A percentile compares a stretch with the other conserved stretches of the same genome.
Conservation (phyloP, 2,888 invertebrate genomes). For the Scaptomyza flava region DNA sequence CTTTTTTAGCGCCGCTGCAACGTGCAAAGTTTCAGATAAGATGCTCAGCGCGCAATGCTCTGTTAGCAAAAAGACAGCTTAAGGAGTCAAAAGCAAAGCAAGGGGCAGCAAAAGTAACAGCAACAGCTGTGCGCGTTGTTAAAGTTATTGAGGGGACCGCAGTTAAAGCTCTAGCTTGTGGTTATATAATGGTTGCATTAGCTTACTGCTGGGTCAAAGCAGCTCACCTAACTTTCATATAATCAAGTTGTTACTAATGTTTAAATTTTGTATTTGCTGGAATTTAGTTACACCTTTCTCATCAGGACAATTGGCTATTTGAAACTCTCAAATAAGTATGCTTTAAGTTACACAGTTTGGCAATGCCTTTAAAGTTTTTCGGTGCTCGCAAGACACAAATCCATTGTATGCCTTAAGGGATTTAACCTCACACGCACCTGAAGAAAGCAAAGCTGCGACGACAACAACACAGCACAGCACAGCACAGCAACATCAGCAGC, state of each 20-base stretch:
- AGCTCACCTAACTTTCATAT: background rate
- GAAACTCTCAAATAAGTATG: slow-evolving; percentile 16
- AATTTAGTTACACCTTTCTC: background rate
- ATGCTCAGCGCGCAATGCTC: slow-evolving; percentile 39
- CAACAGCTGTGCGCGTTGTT: slow-evolving; percentile 35
- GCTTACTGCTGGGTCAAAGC: slow-evolving; percentile 1
- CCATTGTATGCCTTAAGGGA: slow-evolving; percentile 77
- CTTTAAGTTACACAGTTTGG: slow-evolving; percentile 39
- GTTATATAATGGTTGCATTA: slow-evolving; percentile 7
- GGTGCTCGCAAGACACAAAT: slow-evolving; percentile 43
- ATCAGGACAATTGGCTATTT: slow-evolving; percentile 18
- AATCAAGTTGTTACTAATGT: background rate
- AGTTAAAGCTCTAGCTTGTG: slow-evolving; percentile 2
- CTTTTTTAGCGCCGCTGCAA: slow-evolving; percentile 40
- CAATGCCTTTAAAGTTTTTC: slow-evolving; percentile 28
- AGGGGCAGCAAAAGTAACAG: background rate
- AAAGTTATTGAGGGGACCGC: slow-evolving; percentile 9
- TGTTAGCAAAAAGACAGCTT: slow-evolving; percentile 32
- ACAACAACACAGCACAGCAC: slow-evolving; percentile 50
- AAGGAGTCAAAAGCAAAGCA: slow-evolving; percentile 28
- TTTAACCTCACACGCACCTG: slow-evolving; percentile 72
- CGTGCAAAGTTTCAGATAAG: slow-evolving; percentile 70
- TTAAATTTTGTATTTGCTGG: background rate
- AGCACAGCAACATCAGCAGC: slow-evolving; percentile 30
- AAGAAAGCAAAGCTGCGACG: slow-evolving; percentile 78